Evolutionary conservation across 2,113 vertebrate genomes (phyloP).

Genomic region (Pimephales promelas): DNA sequence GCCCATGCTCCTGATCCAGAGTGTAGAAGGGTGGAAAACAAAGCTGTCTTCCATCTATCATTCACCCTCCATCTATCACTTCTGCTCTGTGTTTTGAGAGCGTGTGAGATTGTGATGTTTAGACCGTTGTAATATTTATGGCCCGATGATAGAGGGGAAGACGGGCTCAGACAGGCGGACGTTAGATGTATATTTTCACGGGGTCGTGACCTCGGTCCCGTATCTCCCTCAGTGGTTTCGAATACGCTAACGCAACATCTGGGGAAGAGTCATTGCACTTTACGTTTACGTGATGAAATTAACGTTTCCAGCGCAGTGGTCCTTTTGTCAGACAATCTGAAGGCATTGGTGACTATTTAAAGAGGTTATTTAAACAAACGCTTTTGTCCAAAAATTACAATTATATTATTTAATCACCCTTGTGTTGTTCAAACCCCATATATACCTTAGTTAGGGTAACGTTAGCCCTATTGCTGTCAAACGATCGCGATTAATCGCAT

Average conservation of each 20-base stretch:
- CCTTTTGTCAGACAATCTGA: background rate
- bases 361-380: too few species aligned
- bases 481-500: too few species aligned
- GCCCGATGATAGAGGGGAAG: constrained; percentile 6
- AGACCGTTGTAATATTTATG: constrained; percentile 38
- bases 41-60: constrained; percentile 44
- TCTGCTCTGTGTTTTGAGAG: constrained; percentile 36
- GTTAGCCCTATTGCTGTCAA: too few species aligned
- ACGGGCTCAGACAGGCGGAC: background rate
- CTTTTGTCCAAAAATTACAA: too few species aligned
- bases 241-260: constrained; percentile 13
- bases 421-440: too few species aligned
- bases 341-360: background rate
- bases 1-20: constrained; percentile 21
- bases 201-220: constrained; percentile 10
- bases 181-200: constrained; percentile 7
- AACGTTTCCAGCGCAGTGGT: background rate
- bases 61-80: constrained; percentile 42
- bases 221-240: constrained; percentile 10
- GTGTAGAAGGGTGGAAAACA: constrained; percentile 34
- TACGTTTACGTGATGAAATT: background rate
- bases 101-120: constrained; percentile 31
- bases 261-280: background rate
- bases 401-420: too few species aligned
- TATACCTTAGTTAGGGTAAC: too few species aligned